These are phyloP conservation scores for Dufourea novaeangliae DNA, from an alignment of 1,140 invertebrate species.

Conservation along the genomic window DNA sequence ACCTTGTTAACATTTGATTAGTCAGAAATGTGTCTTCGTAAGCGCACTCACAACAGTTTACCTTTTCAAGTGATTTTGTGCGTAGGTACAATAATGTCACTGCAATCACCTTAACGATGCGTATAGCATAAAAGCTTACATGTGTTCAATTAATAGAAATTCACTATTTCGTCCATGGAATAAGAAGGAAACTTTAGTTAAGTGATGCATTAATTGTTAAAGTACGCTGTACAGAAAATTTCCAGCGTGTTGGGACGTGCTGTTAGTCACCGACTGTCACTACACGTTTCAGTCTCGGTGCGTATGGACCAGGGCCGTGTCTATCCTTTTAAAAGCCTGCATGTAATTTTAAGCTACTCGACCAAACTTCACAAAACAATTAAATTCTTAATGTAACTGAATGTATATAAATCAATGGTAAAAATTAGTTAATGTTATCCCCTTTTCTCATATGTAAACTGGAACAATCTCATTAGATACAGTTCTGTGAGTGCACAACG, in stretches of 20 bases:
- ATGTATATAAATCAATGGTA: not conserved
- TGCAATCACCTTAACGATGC: not conserved
- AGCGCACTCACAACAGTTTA: not conserved
- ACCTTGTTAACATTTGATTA: not conserved
- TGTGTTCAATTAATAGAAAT: not conserved
- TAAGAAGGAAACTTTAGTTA: not conserved
- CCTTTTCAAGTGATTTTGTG: not conserved
- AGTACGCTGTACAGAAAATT: not conserved
- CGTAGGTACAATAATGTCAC: not conserved
- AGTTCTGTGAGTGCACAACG: too few relatives aligned
- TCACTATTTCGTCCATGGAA: not conserved
- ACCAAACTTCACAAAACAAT: not conserved
- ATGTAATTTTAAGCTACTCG: not conserved
- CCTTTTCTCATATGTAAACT: too few relatives aligned
- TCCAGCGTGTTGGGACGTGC: conserved; percentile 29
- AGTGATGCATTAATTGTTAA: not conserved
- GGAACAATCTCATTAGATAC: not conserved
- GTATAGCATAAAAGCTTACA: not conserved
- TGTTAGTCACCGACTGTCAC: conserved; percentile 40
- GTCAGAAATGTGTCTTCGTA: not conserved
- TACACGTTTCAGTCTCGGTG: conserved; percentile 19
- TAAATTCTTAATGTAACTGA: not conserved
- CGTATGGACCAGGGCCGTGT: conserved; percentile 23
- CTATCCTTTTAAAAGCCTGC: not conserved
- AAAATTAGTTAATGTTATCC: not conserved